phyloP scores from a whole-genome alignment of 92 coral and sea anemone genomes.

The Muricea muricata region DNA sequence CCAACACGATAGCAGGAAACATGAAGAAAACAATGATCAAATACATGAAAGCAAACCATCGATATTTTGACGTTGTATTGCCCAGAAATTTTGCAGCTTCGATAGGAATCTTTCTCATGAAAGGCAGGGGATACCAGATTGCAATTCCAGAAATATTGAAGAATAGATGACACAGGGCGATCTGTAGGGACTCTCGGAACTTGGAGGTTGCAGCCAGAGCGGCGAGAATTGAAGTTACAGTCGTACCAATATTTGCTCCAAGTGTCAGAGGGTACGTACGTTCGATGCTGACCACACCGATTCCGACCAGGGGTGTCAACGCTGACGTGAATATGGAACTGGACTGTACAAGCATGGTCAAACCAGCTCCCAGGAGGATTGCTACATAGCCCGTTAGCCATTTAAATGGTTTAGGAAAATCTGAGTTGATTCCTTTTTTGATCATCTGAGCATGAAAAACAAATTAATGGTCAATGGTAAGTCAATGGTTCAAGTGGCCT shows the following conservation, averaged over 20 bases:
- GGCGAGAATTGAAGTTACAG: conserved; percentile 92
- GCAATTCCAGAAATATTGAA: conserved; percentile 96
- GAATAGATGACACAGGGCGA: conserved; percentile 95
- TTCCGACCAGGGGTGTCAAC: conserved; percentile 93
- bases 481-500: not conserved
- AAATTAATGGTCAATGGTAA: not conserved
- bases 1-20: conserved; percentile 86
- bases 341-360: conserved; percentile 95
- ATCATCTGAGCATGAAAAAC: conserved; percentile 68
- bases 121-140: conserved; percentile 91
- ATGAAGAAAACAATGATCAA: conserved; percentile 87
- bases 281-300: conserved; percentile 88
- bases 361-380: conserved; percentile 89
- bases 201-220: conserved; percentile 82
- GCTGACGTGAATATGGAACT: conserved; percentile 99
- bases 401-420: conserved; percentile 88
- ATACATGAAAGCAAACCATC: conserved; percentile 97
- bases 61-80: conserved; percentile 85
- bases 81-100: conserved; percentile 91
- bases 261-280: conserved; percentile 94
- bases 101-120: conserved; percentile 88
- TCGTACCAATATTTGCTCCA: conserved; percentile 97
- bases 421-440: conserved; percentile 88
- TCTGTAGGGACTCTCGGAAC: conserved; percentile 83
- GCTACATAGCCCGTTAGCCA: conserved; percentile 93